Percentiles rank a stretch among this genome's conserved stretches.
Evolutionary conservation across 2,888 invertebrate species (phyloP).

Genomic region (Eupeodes latifasciatus): DNA sequence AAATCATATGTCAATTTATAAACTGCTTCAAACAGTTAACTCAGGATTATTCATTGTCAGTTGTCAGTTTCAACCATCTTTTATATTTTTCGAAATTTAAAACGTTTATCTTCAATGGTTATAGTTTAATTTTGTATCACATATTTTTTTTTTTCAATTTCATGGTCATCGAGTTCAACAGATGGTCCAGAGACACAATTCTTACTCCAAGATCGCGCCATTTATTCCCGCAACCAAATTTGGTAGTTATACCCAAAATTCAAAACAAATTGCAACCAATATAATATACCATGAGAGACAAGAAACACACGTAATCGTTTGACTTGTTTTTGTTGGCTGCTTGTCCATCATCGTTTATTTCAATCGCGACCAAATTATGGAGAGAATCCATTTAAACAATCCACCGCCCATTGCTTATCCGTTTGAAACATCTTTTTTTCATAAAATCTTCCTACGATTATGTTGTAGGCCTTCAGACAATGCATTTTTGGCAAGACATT

Average conservation of each 20-base stretch:
- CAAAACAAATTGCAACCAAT: conserved; percentile 45
- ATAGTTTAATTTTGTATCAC: too few species aligned
- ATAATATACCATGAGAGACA: background rate
- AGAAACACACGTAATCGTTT: conserved; percentile 17
- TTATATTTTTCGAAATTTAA: too few species aligned
- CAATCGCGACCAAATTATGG: conserved; percentile 47
- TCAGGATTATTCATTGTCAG: too few species aligned
- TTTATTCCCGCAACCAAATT: conserved; percentile 49
- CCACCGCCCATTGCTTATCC: conserved; percentile 62
- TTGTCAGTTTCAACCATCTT: too few species aligned
- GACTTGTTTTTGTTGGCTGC: background rate
- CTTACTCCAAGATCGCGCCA: conserved; percentile 41
- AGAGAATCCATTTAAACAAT: conserved; percentile 55
- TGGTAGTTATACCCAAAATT: conserved; percentile 55
- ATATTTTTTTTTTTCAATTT: conserved; percentile 13
- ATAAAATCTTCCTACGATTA: too few species aligned
- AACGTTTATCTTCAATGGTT: too few species aligned
- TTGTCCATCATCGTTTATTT: background rate
- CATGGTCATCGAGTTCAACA: conserved; percentile 56
- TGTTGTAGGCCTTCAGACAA: background rate
- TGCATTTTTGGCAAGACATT: background rate
- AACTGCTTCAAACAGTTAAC: too few species aligned
- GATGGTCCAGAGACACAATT: conserved; percentile 51
- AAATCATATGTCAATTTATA: too few species aligned
- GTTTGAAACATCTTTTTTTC: conserved; percentile 28